Evolutionary conservation across 2,797 vertebrate species (phyloP).

Genomic region (Spinus pinus): DNA sequence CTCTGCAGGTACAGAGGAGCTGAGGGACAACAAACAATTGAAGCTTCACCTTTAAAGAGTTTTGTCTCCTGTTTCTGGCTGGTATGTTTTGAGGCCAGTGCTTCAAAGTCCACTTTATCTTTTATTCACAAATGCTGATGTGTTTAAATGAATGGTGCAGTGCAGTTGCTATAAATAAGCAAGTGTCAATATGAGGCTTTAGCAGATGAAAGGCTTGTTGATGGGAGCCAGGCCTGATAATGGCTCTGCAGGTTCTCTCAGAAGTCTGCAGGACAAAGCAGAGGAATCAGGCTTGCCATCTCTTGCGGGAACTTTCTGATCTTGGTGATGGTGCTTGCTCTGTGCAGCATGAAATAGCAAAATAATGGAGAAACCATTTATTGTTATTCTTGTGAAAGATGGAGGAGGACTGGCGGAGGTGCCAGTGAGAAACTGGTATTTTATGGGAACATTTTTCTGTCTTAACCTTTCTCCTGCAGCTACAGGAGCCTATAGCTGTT

Average conservation of each 20-base stretch:
- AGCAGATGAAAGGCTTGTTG: slow-evolving; percentile 65
- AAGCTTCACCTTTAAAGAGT: neutral
- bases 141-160: slow-evolving; percentile 63
- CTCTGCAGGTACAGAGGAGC: neutral
- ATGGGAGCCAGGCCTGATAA: slow-evolving; percentile 51
- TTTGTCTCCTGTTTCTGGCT: slow-evolving; percentile 16
- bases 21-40: neutral
- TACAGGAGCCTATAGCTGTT: neutral
- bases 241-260: slow-evolving; percentile 60
- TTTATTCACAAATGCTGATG: slow-evolving; percentile 59
- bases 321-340: slow-evolving; percentile 16
- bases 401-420: neutral
- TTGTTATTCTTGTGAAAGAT: slow-evolving; percentile 17
- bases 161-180: slow-evolving; percentile 65
- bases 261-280: slow-evolving; percentile 50
- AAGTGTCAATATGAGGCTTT: slow-evolving; percentile 55
- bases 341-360: neutral
- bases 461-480: neutral
- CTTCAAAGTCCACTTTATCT: slow-evolving; percentile 63
- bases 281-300: slow-evolving; percentile 28
- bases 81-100: neutral
- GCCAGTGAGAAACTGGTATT: neutral
- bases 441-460: neutral
- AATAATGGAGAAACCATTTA: slow-evolving; percentile 19
- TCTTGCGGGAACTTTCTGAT: slow-evolving; percentile 6